Base-by-base conservation (phyloP, 2,113 vertebrate species). In the Colossoma macropomum region DNA sequence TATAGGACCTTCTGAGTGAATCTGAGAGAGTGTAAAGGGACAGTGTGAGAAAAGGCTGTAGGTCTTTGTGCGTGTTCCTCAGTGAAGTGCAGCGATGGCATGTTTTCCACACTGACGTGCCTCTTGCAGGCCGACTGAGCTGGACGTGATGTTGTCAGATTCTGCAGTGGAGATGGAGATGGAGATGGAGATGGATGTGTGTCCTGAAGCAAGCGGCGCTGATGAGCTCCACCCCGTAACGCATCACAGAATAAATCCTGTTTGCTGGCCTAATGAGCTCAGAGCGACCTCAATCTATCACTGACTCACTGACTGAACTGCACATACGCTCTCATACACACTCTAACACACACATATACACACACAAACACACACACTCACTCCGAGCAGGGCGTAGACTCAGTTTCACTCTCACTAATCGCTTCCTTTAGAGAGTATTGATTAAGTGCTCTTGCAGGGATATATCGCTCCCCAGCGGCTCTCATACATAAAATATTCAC, bases 221-320 rank as follows among this genome's bases (percentile, higher is more conserved):
- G 96, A 97, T 97, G 95, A 94, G 90, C 87, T 91, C 91, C 91
- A 92, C 90, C 89, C 93, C 92, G 34, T 91, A 89, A 92, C 75
- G 94, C 95, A 93, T 95, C 90, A 91, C 93, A 90, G 91, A 93
- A 94, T 93, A 95, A 95, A 95, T 94, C 95, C 93, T 95, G 94
- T 91, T 92, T 92, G 95, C 92, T 93, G 94, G 93, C 92, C 95
- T 97, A 97, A 97, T 96, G 96, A 97, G 96, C 95, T 96, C 95
- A 94, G 94, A 91, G 94, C 95, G 96, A 94, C 94, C 93, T 95
- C 94, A 96, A 97, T 97, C 96, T 95, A 97, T 97, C 96, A 97
- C 93, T 92, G 93, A 93, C 94, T 95, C 95, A 92, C 94, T 91
- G 92, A 94, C 94, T 93, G 93, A 94, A 90, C 4, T 9, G 10